phyloP scores from a whole-genome alignment of 2,113 vertebrate species.

The Syngnathus floridae region DNA sequence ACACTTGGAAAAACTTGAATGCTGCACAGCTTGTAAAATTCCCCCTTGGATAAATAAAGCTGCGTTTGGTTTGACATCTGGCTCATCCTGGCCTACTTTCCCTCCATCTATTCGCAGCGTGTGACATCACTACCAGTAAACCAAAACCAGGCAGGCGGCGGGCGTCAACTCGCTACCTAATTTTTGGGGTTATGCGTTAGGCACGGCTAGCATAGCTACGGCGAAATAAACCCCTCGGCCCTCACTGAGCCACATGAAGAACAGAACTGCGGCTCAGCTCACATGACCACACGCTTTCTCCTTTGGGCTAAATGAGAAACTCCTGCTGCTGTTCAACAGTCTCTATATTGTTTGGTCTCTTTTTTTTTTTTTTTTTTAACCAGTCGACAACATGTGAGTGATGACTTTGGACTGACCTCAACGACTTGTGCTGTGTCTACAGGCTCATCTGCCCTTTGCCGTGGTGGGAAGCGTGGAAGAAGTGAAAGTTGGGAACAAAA shows the following conservation, averaged over 20 bases:
- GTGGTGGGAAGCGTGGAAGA: slow-evolving; percentile 96
- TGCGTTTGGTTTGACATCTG: slow-evolving; percentile 12
- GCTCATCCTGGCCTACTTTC: slow-evolving; percentile 25
- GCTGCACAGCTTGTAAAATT: slow-evolving; percentile 9
- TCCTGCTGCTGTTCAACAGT: background rate
- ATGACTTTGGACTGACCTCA: background rate
- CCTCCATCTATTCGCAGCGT: slow-evolving; percentile 43
- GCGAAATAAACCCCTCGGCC: slow-evolving; percentile 16
- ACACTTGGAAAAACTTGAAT: background rate
- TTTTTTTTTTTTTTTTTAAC: background rate
- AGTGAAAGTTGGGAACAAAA: slow-evolving; percentile 96
- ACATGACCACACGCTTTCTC: slow-evolving; percentile 21
- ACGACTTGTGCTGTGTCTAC: slow-evolving; percentile 22
- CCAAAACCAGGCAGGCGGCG: slow-evolving; percentile 31
- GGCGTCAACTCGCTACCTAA: slow-evolving; percentile 42
- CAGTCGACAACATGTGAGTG: background rate
- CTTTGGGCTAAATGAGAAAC: slow-evolving; percentile 22
- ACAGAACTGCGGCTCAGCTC: slow-evolving; percentile 14
- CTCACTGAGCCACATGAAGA: slow-evolving; percentile 19
- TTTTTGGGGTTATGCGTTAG: slow-evolving; percentile 37
- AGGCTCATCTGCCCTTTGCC: slow-evolving; percentile 95
- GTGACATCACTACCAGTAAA: slow-evolving; percentile 42
- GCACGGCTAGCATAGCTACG: slow-evolving; percentile 35
- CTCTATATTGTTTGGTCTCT: background rate
- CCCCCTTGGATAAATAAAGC: slow-evolving; percentile 11